A percentile compares a stretch with the other conserved stretches of the same genome.
Conservation (phyloP, 2,797 vertebrate species). For the Loriculus beryllinus region DNA sequence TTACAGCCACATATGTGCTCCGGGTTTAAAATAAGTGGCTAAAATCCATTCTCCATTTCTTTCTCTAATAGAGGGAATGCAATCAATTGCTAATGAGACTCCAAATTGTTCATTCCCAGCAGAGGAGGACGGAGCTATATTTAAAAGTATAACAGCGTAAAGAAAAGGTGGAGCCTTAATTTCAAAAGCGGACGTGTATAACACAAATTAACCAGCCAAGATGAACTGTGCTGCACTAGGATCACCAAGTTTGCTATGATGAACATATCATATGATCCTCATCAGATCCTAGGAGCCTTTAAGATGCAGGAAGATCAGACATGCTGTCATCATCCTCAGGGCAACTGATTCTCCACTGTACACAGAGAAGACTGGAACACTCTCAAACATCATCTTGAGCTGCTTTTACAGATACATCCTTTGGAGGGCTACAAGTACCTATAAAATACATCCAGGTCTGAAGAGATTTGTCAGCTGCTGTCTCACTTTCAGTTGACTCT, state of each 20-base stretch:
- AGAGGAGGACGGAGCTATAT: neutral
- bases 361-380: neutral
- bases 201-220: neutral
- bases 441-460: neutral
- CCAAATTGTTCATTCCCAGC: neutral
- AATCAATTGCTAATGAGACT: neutral
- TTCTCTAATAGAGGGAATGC: neutral
- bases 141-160: neutral
- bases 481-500: neutral
- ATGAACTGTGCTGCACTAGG: rapidly evolving
- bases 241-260: neutral
- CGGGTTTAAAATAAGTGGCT: neutral
- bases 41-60: neutral
- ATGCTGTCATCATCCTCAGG: rapidly evolving
- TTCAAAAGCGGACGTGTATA: neutral
- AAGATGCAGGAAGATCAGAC: neutral
- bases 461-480: neutral
- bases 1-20: neutral
- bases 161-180: neutral
- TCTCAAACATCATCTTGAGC: neutral
- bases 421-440: neutral
- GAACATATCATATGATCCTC: rapidly evolving
- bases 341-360: rapidly evolving
- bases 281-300: neutral
- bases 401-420: neutral